Evolutionary conservation across 2,797 vertebrate genomes (phyloP).

Genomic region (Leptatherina wallacei): DNA sequence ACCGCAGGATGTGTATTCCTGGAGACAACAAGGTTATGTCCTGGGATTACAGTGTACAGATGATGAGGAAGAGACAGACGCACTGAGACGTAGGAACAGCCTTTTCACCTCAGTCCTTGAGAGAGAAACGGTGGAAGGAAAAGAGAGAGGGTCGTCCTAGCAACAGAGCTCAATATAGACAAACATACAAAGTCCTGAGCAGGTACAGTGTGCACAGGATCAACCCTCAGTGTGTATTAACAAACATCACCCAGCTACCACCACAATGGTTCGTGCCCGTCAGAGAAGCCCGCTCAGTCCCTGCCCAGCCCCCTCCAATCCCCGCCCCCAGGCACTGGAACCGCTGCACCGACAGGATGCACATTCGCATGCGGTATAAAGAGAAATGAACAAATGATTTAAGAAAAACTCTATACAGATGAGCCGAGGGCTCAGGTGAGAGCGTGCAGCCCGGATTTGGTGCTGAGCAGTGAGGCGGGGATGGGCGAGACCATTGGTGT

Average conservation of each 20-base stretch:
- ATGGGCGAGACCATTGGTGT: slow-evolving; percentile 82
- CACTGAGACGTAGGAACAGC: slow-evolving; percentile 58
- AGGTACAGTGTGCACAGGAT: slow-evolving; percentile 88
- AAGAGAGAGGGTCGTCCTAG: slow-evolving; percentile 40
- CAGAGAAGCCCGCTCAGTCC: slow-evolving; percentile 86
- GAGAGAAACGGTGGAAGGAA: slow-evolving; percentile 20
- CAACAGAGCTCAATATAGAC: slow-evolving; percentile 66
- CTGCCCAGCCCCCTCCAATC: slow-evolving; percentile 63
- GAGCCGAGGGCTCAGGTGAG: slow-evolving; percentile 28
- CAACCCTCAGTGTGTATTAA: slow-evolving; percentile 90
- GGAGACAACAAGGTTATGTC: slow-evolving; percentile 63
- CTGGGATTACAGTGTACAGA: slow-evolving; percentile 64
- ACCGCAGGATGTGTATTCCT: slow-evolving; percentile 64
- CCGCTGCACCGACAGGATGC: slow-evolving; percentile 45
- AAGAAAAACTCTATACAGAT: slow-evolving; percentile 27
- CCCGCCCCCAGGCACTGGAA: slow-evolving; percentile 73
- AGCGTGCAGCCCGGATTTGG: slow-evolving; percentile 53
- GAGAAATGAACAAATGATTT: neutral
- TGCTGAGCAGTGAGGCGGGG: slow-evolving; percentile 76
- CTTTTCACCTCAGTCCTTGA: slow-evolving; percentile 60
- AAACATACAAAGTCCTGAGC: slow-evolving; percentile 86
- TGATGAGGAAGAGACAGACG: slow-evolving; percentile 50
- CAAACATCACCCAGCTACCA: slow-evolving; percentile 88
- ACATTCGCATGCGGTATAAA: slow-evolving; percentile 63
- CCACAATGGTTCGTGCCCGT: slow-evolving; percentile 84